Conservation (phyloP, 2,888 invertebrate genomes). For the Prosapia bicincta region DNA sequence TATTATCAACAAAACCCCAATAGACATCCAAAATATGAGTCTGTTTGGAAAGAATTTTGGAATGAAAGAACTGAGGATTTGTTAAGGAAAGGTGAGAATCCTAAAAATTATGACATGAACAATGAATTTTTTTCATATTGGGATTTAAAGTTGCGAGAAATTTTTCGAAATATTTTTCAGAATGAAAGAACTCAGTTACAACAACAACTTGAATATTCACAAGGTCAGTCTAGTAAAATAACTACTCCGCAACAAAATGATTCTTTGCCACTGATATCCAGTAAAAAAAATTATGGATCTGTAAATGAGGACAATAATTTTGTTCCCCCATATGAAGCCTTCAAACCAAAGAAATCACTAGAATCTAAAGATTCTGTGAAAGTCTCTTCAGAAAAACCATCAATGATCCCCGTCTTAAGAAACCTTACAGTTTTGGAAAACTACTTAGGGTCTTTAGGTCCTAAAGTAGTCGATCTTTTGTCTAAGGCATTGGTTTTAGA, state of each 20-base stretch:
- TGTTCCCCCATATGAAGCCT: background rate
- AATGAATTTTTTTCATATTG: background rate
- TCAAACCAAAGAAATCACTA: no score
- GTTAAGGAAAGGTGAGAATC: background rate
- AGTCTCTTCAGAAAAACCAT: background rate
- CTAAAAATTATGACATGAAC: background rate
- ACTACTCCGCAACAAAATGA: background rate
- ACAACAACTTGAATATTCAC: background rate
- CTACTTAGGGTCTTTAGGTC: slow-evolving; percentile 79
- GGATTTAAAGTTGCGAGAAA: background rate
- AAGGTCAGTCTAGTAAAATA: background rate
- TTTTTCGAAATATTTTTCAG: background rate
- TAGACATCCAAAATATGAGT: background rate
- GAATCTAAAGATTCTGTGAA: no score
- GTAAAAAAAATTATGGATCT: background rate
- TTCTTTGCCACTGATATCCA: background rate
- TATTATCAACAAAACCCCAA: background rate
- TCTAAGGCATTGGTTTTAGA: slow-evolving; percentile 74
- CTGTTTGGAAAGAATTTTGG: background rate
- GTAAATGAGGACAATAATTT: background rate
- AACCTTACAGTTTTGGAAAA: slow-evolving; percentile 77
- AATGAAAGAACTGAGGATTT: background rate
- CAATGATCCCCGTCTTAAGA: slow-evolving; percentile 61
- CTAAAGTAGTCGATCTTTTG: slow-evolving; percentile 70
- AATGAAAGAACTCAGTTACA: background rate